Percentiles rank a stretch among this genome's conserved stretches.
Conservation (phyloP, 2,888 invertebrate genomes). For the Leucozona laternaria region DNA sequence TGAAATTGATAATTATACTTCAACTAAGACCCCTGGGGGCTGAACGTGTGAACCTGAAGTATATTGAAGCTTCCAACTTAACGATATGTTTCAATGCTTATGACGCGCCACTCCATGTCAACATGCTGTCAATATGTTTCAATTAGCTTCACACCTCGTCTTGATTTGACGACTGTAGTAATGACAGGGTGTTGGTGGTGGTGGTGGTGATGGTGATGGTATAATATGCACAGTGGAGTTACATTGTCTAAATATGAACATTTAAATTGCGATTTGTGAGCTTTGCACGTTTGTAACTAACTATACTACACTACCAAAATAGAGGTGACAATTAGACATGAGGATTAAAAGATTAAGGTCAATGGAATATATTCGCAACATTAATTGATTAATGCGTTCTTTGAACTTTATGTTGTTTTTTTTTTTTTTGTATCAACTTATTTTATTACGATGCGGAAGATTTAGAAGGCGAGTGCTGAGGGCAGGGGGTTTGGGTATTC, state of each 20-base stretch:
- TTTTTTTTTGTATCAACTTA: background rate
- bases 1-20: slow-evolving; percentile 43
- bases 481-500: too few relatives aligned
- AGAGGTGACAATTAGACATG: slow-evolving; percentile 37
- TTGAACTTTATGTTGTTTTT: slow-evolving; percentile 23
- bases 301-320: slow-evolving; percentile 19
- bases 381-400: slow-evolving; percentile 40
- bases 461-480: background rate
- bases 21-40: slow-evolving; percentile 28
- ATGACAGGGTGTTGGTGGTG: background rate
- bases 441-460: background rate
- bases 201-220: background rate
- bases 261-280: slow-evolving; percentile 30
- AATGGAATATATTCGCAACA: slow-evolving; percentile 33
- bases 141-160: slow-evolving; percentile 49
- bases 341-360: slow-evolving; percentile 68
- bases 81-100: slow-evolving; percentile 18
- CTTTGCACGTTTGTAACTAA: slow-evolving; percentile 47
- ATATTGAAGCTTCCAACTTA: slow-evolving; percentile 18
- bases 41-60: slow-evolving; percentile 26
- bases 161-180: background rate
- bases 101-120: slow-evolving; percentile 42
- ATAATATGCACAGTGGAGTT: slow-evolving; percentile 36
- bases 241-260: slow-evolving; percentile 6
- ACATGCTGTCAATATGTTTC: slow-evolving; percentile 42